Evolutionary conservation across 2,797 vertebrate genomes (phyloP).

Genomic region (Lateolabrax maculatus): DNA sequence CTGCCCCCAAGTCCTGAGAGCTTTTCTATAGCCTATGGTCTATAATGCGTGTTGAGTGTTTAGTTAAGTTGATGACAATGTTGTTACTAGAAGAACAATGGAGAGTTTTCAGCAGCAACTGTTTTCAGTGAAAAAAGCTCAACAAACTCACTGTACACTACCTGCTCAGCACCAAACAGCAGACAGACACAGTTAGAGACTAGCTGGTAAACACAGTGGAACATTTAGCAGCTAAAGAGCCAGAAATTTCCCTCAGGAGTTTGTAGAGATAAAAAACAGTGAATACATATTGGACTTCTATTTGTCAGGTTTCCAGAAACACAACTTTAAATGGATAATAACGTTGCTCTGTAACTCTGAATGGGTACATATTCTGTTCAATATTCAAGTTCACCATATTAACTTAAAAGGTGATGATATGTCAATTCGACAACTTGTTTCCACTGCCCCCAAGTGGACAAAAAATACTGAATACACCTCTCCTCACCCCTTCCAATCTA

Average conservation of each 20-base stretch:
- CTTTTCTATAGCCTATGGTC: neutral
- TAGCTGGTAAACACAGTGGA: neutral
- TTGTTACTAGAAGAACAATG: neutral
- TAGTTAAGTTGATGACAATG: neutral
- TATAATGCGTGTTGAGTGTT: neutral
- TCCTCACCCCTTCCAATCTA: no score
- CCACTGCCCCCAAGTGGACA: no score
- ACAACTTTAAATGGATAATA: neutral
- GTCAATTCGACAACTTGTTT: no score
- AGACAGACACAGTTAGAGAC: neutral
- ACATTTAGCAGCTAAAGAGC: neutral
- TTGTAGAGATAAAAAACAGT: neutral
- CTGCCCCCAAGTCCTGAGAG: constrained; percentile 2
- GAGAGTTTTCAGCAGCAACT: neutral
- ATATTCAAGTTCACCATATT: neutral
- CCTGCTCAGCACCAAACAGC: neutral
- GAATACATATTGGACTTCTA: neutral
- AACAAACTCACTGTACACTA: no score
- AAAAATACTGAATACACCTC: no score
- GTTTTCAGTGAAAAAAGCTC: neutral
- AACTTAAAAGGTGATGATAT: no score
- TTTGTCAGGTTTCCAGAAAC: neutral
- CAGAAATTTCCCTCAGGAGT: no score
- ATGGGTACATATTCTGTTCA: neutral
- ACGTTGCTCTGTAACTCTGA: neutral